These are phyloP conservation scores for Trogon surrucura DNA, from an alignment of 2,113 vertebrate species.

Conservation along the genomic window DNA sequence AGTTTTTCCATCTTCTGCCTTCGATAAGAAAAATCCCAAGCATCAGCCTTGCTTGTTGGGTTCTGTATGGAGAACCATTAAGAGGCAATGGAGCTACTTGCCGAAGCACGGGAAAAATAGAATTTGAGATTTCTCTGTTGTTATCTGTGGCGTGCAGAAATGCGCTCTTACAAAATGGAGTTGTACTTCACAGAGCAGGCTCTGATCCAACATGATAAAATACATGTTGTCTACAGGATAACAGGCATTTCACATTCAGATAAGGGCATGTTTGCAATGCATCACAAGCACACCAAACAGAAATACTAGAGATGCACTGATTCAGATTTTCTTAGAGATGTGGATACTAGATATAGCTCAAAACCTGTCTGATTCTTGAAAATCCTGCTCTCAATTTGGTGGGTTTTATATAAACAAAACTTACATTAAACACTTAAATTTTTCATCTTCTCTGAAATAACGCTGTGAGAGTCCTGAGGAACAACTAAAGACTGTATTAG, in stretches of 20 bases:
- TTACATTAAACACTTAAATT: neutral
- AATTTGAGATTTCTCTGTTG: neutral
- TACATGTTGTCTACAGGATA: neutral
- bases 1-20: neutral
- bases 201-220: slow-evolving; percentile 53
- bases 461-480: neutral
- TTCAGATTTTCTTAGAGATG: slow-evolving; percentile 68
- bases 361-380: neutral
- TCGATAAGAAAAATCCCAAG: neutral
- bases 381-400: neutral
- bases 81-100: slow-evolving; percentile 26
- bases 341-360: neutral
- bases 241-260: slow-evolving; percentile 48
- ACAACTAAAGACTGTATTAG: neutral
- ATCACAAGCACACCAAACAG: slow-evolving; percentile 43
- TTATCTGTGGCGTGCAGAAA: slow-evolving; percentile 56
- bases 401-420: neutral
- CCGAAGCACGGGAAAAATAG: neutral
- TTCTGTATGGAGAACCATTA: slow-evolving; percentile 7
- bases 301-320: slow-evolving; percentile 70
- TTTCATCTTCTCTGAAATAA: neutral
- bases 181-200: slow-evolving; percentile 50
- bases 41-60: neutral
- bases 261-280: slow-evolving; percentile 59
- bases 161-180: slow-evolving; percentile 30